Evolutionary conservation across 2,888 invertebrate species (phyloP).

Genomic region (Peribatodes rhomboidaria): DNA sequence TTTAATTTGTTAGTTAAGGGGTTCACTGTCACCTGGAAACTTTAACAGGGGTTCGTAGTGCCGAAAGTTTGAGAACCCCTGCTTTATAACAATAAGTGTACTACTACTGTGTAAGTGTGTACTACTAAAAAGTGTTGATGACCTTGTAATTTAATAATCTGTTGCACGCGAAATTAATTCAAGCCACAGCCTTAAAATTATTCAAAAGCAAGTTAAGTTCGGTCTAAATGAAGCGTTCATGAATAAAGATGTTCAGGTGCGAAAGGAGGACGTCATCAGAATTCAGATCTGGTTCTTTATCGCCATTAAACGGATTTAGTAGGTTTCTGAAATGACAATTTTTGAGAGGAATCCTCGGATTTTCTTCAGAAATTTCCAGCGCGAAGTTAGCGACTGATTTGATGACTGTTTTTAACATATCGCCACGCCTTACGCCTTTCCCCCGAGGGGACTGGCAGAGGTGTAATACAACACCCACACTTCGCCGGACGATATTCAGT

Average conservation of each 20-base stretch:
- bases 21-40: too few species aligned
- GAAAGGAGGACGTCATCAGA: conserved; percentile 40
- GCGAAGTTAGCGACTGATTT: neutral
- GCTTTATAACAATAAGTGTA: too few species aligned
- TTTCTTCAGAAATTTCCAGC: too few species aligned
- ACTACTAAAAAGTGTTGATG: too few species aligned
- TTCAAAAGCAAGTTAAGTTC: conserved; percentile 23
- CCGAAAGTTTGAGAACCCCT: too few species aligned
- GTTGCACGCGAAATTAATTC: conserved; percentile 4
- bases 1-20: too few species aligned
- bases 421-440: too few species aligned
- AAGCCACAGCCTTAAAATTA: conserved; percentile 15
- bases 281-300: conserved; percentile 37
- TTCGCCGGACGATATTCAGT: too few species aligned
- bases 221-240: conserved; percentile 31
- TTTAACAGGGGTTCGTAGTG: too few species aligned
- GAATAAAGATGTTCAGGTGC: conserved; percentile 48
- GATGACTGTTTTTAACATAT: neutral
- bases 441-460: too few species aligned
- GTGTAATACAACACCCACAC: too few species aligned
- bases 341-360: neutral
- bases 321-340: conserved; percentile 9
- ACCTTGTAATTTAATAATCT: neutral
- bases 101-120: too few species aligned
- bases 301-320: conserved; percentile 40